These are phyloP conservation scores for Saxidomus purpurata DNA, from an alignment of 1,140 invertebrate species.

Conservation along the genomic window DNA sequence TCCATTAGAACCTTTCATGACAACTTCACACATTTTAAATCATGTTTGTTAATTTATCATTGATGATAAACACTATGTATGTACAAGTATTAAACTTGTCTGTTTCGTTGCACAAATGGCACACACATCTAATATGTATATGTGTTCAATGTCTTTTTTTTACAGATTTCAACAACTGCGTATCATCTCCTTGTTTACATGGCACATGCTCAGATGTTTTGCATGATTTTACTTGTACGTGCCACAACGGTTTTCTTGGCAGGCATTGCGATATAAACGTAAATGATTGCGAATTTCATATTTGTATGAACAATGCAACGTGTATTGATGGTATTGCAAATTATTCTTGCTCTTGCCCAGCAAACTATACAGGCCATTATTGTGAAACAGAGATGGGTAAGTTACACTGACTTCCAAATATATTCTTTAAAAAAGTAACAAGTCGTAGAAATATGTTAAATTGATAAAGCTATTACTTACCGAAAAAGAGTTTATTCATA, in stretches of 20 bases:
- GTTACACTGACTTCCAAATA: neutral
- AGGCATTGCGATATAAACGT: neutral
- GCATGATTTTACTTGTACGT: neutral
- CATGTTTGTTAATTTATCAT: no score
- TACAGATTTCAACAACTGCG: conserved; percentile 26
- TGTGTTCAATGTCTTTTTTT: no score
- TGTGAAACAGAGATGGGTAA: conserved; percentile 31
- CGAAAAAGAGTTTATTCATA: no score
- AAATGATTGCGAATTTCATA: neutral
- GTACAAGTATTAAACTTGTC: no score
- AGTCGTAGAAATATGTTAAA: no score
- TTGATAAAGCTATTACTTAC: no score
- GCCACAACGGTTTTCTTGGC: neutral
- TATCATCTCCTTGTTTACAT: neutral
- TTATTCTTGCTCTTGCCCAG: neutral
- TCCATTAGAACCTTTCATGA: no score
- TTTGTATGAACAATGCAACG: neutral
- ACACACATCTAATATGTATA: no score
- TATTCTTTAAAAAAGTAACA: no score
- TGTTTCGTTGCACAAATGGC: no score
- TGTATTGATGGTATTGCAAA: conserved; percentile 4
- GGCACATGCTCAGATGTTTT: neutral
- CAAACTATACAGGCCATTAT: neutral
- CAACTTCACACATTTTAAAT: no score
- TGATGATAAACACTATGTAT: no score